Evolutionary conservation across 2,888 invertebrate genomes (phyloP), one percentile per base, ranked within the genome.

Genomic region (Drosophila robusta): DNA sequence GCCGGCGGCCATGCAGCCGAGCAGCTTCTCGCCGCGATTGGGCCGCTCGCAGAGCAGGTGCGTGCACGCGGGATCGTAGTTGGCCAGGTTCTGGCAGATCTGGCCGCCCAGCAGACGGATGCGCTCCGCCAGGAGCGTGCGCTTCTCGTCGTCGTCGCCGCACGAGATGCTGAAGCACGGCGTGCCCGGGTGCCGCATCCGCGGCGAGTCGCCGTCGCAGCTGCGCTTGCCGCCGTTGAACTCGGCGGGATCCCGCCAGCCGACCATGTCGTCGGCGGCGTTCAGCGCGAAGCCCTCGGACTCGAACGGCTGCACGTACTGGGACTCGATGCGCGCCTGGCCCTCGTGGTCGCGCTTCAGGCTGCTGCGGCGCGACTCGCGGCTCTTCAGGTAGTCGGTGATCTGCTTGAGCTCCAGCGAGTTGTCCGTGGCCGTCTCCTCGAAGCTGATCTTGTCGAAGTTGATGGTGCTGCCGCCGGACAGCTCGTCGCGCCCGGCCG

Each of bases 1-100:
- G 16, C 98, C 98, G 0, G 96, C 94, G 0, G 98, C 98, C 67
- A 98, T 95, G 64, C 96, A 95, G 0, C 96, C 95, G 26, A 98
- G 93, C 92, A 96, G 95, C 93, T 98, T 98, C 93, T 98, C 98
- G 89, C 97, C 98, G 63, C 97, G 94, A 8, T 94, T 94, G 0
- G 95, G 95, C 85, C 95, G 95, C 45, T 95, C 93, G 78, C 96
- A 96, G 32, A 98, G 93, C 22, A 98, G 92, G 90, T 98, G 98
- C 0, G 97, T 96, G 51, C 95, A 94, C 0, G 92, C 91, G 0
- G 93, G 92, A 89, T 97, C 95, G 86, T 94, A 96, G 75, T 85
- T 91, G 3, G 80, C 62, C 16, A 91, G 77, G 73, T 92, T 91
- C 47, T 91, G 90, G 46, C 91, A 90, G 9, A 92, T 67, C 51